Evolutionary conservation across 2,113 vertebrate species (phyloP), one percentile per base, ranked within the genome.

Genomic region (Engystomops pustulosus): DNA sequence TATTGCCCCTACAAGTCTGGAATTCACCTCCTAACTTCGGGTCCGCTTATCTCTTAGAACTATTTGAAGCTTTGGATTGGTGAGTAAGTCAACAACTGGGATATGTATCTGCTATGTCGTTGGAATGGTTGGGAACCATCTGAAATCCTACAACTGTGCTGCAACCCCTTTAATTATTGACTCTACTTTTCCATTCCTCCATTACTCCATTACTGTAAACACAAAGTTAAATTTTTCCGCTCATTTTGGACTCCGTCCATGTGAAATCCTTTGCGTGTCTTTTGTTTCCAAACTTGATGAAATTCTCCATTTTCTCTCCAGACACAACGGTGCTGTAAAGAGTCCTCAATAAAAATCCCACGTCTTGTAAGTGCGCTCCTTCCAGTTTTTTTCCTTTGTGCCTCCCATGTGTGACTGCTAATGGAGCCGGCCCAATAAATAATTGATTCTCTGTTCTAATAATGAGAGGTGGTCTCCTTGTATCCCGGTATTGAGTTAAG

Each of bases 401-500:
- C 9, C 45, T 51, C 71, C 71, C 71, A 49, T 75, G 71, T 32
- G 45, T 27, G 41, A 74, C 70, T 47, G 70, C 44, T 75, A 49
- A 75, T 75, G 71, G 71, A 32, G 45, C 18, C 17, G 8, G 27
- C n/a, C 44, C 25, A 51, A 75, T 75, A 49, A 75, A 75, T 75
- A 75, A 75, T 75, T 49, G 71, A 75, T 75, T 49, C 27, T 75
- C 25, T 75, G 71, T 51, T 75, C 45, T 30, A 75, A 75, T 75
- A 49, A 75, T 75, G 44, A 51, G 45, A 47, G 17, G 45, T 17
- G 45, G 71, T 11, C 45, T 6, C 49, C 71, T 51, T 51, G 17
- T 17, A 27, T 75, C 25, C 71, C 34, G 20, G 45, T 20, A 75
- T 49, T 51, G 71, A 18, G 14, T 20, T 30, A 15, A 41, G 25